These are phyloP conservation scores for Euplagia quadripunctaria DNA, from an alignment of 2,888 invertebrate species.

Conservation along the genomic window DNA sequence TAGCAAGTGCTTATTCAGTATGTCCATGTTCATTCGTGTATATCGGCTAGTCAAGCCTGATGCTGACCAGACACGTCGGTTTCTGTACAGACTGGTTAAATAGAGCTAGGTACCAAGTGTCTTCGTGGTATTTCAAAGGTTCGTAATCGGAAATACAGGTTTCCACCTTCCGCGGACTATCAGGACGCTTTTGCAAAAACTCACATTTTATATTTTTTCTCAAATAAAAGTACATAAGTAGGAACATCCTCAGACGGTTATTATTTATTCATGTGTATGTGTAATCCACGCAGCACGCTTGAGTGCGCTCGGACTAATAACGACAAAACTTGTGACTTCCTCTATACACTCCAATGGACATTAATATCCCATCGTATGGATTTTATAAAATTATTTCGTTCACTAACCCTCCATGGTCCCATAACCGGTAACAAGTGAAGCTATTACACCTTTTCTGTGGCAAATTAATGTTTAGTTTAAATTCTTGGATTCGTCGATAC, in stretches of 20 bases:
- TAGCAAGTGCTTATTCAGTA: too few relatives aligned
- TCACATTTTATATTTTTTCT: background rate
- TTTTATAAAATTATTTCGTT: constrained; percentile 49
- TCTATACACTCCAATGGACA: constrained; percentile 63
- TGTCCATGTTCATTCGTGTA: too few relatives aligned
- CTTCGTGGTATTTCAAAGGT: too few relatives aligned
- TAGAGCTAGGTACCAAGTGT: background rate
- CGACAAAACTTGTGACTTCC: constrained; percentile 73
- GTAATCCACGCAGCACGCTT: constrained; percentile 52
- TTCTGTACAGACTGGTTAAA: too few relatives aligned
- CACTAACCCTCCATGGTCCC: background rate
- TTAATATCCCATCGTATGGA: constrained; percentile 49
- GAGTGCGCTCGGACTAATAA: constrained; percentile 64
- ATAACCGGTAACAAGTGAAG: background rate
- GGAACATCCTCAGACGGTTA: constrained; percentile 1
- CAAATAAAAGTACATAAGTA: background rate
- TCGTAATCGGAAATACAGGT: too few relatives aligned
- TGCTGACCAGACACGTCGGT: too few relatives aligned
- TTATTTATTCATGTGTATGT: constrained; percentile 35
- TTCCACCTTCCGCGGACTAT: background rate
- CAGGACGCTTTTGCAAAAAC: background rate
- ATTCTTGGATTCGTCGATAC: too few relatives aligned
- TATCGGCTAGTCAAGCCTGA: background rate
- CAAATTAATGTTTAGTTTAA: too few relatives aligned
- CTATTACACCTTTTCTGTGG: background rate